Base-by-base conservation (phyloP, 2,797 vertebrate species). In the Oreochromis mossambicus region DNA sequence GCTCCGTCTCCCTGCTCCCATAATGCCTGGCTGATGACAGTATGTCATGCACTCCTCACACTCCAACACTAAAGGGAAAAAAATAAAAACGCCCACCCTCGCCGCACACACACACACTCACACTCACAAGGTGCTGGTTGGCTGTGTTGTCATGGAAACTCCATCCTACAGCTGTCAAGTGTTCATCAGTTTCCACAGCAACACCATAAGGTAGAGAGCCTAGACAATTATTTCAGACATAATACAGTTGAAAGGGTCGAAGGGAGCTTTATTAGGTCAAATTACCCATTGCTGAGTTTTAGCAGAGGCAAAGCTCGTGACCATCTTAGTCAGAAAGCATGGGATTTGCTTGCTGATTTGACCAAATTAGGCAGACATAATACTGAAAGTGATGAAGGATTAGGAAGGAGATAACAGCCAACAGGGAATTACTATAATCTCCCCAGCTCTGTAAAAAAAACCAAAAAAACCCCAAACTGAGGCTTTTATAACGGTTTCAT, bases 181-280 rank as follows among this genome's bases (percentile, higher is more conserved):
- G 93, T 94, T 95, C 92, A 92, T 95, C 94, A 94, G 96, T 96
- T 96, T 95, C 96, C 96, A 96, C 93, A 95, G 96, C 93, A 96
- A 97, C 96, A 80, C 85, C 88, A 92, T 92, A 92, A 93, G 91
- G 92, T 92, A 88, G 87, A 87, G 90, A 89, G 92, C 90, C 87
- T 84, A 92, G 91, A 95, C 92, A 90, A 93, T 96, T 92, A 94
- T 95, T 96, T 91, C 88, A 90, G 90, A 93, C 92, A 92, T 93
- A 93, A 95, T 91, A 91, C 86, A 92, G 86, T 89, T 91, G 93
- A 95, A 91, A 88, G 86, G 92, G 88, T 91, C 48, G 52, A 85
- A 94, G 79, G 85, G 73, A 86, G 87, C 90, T 87, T 94, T 92
- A 96, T 95, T 91, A 88, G 91, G 91, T 91, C 90, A 92, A 92